phyloP scores from a whole-genome alignment of 1,140 invertebrate genomes.

The Papilio xuthus region DNA sequence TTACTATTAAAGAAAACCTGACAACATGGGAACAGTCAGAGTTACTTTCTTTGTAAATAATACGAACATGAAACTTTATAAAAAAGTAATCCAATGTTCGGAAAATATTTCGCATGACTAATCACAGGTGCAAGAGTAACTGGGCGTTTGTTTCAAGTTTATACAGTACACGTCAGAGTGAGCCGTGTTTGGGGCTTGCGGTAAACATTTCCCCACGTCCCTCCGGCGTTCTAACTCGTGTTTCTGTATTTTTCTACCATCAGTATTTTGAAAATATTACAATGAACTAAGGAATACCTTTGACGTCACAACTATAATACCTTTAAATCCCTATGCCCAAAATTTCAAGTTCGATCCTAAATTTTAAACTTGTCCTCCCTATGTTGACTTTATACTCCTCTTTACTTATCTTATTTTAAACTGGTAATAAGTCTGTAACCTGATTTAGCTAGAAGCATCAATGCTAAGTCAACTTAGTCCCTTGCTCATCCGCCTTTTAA shows the following conservation, averaged over 20 bases:
- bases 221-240: background rate
- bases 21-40: background rate
- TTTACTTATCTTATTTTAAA: too few relatives aligned
- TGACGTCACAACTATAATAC: too few relatives aligned
- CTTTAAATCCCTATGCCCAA: too few relatives aligned
- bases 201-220: constrained; percentile 5
- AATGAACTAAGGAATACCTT: background rate
- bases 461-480: too few relatives aligned
- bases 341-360: too few relatives aligned
- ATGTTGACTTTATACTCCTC: background rate
- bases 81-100: background rate
- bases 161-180: constrained; percentile 27
- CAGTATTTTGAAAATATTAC: background rate
- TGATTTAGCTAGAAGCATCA: too few relatives aligned
- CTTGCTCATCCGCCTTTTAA: background rate
- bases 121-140: constrained; percentile 20
- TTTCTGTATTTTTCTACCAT: background rate
- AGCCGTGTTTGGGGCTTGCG: background rate
- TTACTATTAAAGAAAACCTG: background rate
- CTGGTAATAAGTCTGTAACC: too few relatives aligned
- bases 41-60: background rate
- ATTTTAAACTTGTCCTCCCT: background rate
- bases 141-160: constrained; percentile 29
- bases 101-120: constrained; percentile 29
- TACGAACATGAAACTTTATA: background rate